Evolutionary conservation across 1,140 invertebrate species (phyloP).

Genomic region (Drosophila neocordata): DNA sequence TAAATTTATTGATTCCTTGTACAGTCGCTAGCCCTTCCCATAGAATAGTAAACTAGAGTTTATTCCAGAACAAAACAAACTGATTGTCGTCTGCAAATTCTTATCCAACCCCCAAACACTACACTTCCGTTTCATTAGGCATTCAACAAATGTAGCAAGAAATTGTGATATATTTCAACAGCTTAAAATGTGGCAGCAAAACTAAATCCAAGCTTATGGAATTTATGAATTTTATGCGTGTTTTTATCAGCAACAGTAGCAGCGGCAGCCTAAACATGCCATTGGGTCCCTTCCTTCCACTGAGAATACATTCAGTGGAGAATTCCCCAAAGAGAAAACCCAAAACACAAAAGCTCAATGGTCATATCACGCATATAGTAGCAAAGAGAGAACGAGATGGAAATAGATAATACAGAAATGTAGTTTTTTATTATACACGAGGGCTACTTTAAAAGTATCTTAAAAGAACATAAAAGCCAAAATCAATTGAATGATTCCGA

Average conservation of each 20-base stretch:
- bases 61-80: not conserved
- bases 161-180: conserved; percentile 60
- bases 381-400: conserved; percentile 10
- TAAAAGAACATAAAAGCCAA: too few species aligned
- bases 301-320: conserved; percentile 19
- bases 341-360: conserved; percentile 56
- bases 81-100: conserved; percentile 2
- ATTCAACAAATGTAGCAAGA: conserved; percentile 58
- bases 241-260: conserved; percentile 61
- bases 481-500: too few species aligned
- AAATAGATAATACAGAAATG: conserved; percentile 54
- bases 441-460: not conserved
- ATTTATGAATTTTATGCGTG: conserved; percentile 79
- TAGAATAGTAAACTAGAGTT: not conserved
- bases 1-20: not conserved
- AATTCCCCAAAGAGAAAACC: conserved; percentile 42
- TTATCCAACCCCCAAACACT: not conserved
- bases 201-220: conserved; percentile 48
- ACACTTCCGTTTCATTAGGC: conserved; percentile 45
- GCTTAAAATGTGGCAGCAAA: conserved; percentile 50
- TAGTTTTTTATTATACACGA: conserved; percentile 17
- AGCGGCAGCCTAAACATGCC: conserved; percentile 47
- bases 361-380: conserved; percentile 45
- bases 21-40: too few species aligned
- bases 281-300: conserved; percentile 28